Base-by-base conservation (phyloP, 2,797 vertebrate species). In the Cuculus canorus region DNA sequence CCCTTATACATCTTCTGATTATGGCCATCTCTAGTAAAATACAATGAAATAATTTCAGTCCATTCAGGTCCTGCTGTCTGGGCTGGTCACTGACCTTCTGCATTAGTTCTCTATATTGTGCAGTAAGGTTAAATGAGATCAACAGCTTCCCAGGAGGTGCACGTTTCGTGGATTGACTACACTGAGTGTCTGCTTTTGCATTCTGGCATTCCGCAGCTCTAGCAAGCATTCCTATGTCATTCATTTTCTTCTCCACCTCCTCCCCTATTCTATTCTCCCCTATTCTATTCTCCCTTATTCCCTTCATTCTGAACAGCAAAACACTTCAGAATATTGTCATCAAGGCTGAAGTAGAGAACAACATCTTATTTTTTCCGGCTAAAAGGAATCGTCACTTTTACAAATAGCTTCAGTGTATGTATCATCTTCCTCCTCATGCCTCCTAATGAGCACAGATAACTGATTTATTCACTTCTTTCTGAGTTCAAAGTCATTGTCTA, bases 401-500 rank as follows among this genome's bases (percentile, higher is more conserved):
- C 57, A 81, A 86, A 88, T 71, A 72, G 21, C 28, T 91, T 75
- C 47, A 59, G 59, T 70, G 95, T 79, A 71, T 80, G 15, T 45
- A 61, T 76, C 70, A 92, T 21, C 59, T 88, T 89, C 33, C 68
- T 45, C 70, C 63, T 93, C 65, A 93, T 33, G 54, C 79, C 77
- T 95, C 45, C 47, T 96, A 93, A 92, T 90, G 75, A 96, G 61
- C 59, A 90, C 66, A 82, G 81, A 64, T 94, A 66, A 6, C 4
- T 86, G 82, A 92, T 96, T 80, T 80, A 10, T 94, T 77, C 5
- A 17, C 52, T 95, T 75, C 15, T 93, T 96, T 93, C 76, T 90
- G 61, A n/a, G 23, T 79, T 96, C 92, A 79, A 96, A 95, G 73
- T 95, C 59, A 90, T 83, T 96, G 59, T 92, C 65, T 90, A 18